Percentiles rank a stretch among this genome's conserved stretches.
phyloP scores from a whole-genome alignment of 2,797 vertebrate genomes.

The Sebastes minor region DNA sequence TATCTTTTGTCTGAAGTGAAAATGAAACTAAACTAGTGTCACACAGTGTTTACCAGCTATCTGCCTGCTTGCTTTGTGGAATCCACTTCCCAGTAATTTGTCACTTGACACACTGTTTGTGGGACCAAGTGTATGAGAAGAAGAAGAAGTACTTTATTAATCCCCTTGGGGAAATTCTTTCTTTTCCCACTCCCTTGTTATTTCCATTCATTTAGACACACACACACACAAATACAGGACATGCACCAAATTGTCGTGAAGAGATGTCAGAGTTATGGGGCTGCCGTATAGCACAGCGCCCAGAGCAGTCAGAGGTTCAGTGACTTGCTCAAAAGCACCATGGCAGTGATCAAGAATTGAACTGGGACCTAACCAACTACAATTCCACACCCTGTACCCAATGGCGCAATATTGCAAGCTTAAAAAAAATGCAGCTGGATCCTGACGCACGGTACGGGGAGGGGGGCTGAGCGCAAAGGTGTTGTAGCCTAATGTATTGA shows the following conservation, averaged over 20 bases:
- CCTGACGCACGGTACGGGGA: too few species aligned
- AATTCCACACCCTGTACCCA: too few species aligned
- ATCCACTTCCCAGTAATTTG: not conserved
- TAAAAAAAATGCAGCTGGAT: too few species aligned
- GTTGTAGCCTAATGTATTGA: too few species aligned
- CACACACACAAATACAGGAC: not conserved
- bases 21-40: conserved; percentile 3
- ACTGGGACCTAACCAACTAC: too few species aligned
- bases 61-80: conserved; percentile 4
- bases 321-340: too few species aligned
- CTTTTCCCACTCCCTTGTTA: not conserved
- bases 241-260: not conserved
- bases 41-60: conserved; percentile 7
- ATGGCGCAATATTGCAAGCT: too few species aligned
- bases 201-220: not conserved
- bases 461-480: too few species aligned
- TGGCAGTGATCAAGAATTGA: too few species aligned
- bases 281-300: too few species aligned
- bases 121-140: not conserved
- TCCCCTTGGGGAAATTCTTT: not conserved
- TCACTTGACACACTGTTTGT: not conserved
- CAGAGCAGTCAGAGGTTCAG: too few species aligned
- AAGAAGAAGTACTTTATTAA: not conserved
- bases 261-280: not conserved
- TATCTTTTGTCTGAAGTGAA: conserved; percentile 20